phyloP scores from a whole-genome alignment of 2,113 vertebrate species.

The Sinocyclocheilus maitianheensis region DNA sequence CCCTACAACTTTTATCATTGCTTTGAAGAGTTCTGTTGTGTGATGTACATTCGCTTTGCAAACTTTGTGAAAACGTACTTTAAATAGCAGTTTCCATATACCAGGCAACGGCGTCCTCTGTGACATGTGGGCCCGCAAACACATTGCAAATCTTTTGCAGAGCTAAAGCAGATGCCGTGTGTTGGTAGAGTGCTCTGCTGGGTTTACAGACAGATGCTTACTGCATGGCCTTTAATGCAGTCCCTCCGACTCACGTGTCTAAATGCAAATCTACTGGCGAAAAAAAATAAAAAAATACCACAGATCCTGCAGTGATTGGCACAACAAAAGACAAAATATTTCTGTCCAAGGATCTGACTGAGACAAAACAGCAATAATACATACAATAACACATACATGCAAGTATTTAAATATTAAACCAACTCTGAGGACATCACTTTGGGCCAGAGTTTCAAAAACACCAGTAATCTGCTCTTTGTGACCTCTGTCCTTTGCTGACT shows the following conservation, averaged over 20 bases:
- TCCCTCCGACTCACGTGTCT: not conserved
- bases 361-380: not conserved
- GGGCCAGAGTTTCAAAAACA: not conserved
- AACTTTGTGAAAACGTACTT: not conserved
- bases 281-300: not conserved
- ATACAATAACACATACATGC: not conserved
- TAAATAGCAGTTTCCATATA: not conserved
- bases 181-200: slow-evolving; percentile 19
- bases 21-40: not conserved
- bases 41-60: not conserved
- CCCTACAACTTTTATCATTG: not conserved
- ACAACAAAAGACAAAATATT: not conserved
- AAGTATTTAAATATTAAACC: not conserved
- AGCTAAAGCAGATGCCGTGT: slow-evolving; percentile 34
- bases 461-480: not conserved
- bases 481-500: not conserved
- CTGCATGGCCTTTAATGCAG: slow-evolving; percentile 25
- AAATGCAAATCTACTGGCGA: not conserved
- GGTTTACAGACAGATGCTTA: slow-evolving; percentile 38
- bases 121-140: slow-evolving; percentile 6
- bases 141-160: not conserved
- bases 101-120: not conserved
- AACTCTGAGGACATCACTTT: not conserved
- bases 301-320: not conserved
- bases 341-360: not conserved